Percentiles rank a stretch among this genome's conserved stretches.
Evolutionary conservation across 2,797 vertebrate genomes (phyloP).

Genomic region (Enteromius radiatus): DNA sequence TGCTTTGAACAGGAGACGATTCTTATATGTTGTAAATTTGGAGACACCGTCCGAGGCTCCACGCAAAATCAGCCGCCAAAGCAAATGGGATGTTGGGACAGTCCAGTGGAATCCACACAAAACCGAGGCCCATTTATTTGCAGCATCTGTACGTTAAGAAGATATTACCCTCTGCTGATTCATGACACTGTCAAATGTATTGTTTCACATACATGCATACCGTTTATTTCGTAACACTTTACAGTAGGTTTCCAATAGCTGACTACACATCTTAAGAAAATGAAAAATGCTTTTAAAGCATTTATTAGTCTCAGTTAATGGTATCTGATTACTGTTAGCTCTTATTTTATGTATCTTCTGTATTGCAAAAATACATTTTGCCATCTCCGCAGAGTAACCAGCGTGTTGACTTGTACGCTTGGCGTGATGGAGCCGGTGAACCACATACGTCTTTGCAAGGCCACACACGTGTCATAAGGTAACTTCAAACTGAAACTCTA

Average conservation of each 20-base stretch:
- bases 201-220: neutral
- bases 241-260: neutral
- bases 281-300: neutral
- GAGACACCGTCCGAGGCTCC: slow-evolving; percentile 88
- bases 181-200: neutral
- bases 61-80: slow-evolving; percentile 92
- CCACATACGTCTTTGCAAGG: slow-evolving; percentile 91
- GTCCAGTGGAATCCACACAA: slow-evolving; percentile 97
- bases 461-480: slow-evolving; percentile 98
- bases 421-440: slow-evolving; percentile 90
- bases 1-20: slow-evolving; percentile 83
- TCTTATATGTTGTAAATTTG: slow-evolving; percentile 93
- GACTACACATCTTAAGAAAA: neutral
- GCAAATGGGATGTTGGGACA: slow-evolving; percentile 97
- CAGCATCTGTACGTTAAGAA: slow-evolving; percentile 86
- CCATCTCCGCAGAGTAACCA: slow-evolving; percentile 86
- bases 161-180: neutral
- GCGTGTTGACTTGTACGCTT: slow-evolving; percentile 93
- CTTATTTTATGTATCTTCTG: neutral
- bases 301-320: too few relatives aligned
- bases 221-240: neutral
- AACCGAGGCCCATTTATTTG: slow-evolving; percentile 86
- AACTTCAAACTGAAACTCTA: slow-evolving; percentile 29
- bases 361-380: slow-evolving; percentile 29
- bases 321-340: neutral